phyloP scores from a whole-genome alignment of 2,113 vertebrate genomes.

The Pygoscelis adeliae region DNA sequence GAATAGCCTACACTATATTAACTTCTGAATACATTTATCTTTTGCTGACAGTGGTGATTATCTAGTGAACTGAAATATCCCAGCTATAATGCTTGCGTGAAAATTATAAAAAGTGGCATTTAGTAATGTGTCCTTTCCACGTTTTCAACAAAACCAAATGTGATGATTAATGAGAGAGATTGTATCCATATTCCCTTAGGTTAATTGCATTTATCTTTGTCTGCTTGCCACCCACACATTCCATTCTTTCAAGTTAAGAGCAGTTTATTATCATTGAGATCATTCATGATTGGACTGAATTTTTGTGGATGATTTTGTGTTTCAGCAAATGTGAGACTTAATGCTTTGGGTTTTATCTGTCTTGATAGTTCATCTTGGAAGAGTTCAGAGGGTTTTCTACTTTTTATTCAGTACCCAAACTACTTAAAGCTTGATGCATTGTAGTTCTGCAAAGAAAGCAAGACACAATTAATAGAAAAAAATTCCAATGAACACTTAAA shows the following conservation, averaged over 20 bases:
- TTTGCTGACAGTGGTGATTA: background rate
- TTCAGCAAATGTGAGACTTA: conserved; percentile 19
- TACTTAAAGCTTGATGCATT: background rate
- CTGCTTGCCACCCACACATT: conserved; percentile 14
- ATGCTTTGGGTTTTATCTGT: background rate
- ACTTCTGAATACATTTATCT: background rate
- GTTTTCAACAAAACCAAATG: background rate
- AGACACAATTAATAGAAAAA: background rate
- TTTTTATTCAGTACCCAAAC: background rate
- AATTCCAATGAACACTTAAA: background rate
- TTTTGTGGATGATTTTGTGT: conserved; percentile 12
- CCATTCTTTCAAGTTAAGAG: background rate
- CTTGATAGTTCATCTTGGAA: background rate
- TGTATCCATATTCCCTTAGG: background rate
- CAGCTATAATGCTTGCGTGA: background rate
- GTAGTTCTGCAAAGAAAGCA: background rate
- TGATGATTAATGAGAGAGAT: conserved; percentile 9
- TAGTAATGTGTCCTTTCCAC: background rate
- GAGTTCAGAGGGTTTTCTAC: background rate
- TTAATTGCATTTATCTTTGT: conserved; percentile 12
- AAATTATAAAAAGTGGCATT: background rate
- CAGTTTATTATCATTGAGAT: conserved; percentile 38
- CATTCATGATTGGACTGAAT: background rate
- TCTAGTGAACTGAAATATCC: background rate
- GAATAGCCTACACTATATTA: background rate